These are phyloP conservation scores for Strigamia crassipes DNA, from an alignment of 2,888 invertebrate genomes.

Conservation along the genomic window DNA sequence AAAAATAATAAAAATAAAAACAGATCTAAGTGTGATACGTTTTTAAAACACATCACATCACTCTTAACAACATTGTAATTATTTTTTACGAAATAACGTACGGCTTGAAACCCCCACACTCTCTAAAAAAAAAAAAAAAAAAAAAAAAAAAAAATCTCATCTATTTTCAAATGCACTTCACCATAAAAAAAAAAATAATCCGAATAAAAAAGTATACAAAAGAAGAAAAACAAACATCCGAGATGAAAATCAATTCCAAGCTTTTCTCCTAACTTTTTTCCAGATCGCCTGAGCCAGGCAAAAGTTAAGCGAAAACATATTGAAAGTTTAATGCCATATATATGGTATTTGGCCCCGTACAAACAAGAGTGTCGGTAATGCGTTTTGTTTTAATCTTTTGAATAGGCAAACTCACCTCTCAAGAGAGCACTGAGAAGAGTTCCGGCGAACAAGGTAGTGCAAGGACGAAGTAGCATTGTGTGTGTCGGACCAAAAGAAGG, in stretches of 20 bases:
- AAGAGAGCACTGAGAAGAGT: slow-evolving; percentile 15
- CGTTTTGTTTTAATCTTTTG: background rate
- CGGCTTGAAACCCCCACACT: too few species aligned
- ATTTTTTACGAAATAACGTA: background rate
- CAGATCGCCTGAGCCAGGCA: background rate
- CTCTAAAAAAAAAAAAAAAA: background rate
- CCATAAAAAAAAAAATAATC: background rate
- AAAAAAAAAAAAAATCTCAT: background rate
- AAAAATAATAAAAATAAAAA: too few species aligned
- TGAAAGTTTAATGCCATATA: background rate
- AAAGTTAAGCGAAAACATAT: background rate
- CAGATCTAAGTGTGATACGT: too few species aligned
- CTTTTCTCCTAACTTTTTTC: background rate
- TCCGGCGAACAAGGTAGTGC: slow-evolving; percentile 38
- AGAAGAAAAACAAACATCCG: slow-evolving; percentile 14
- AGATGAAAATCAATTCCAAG: background rate
- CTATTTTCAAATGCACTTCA: background rate
- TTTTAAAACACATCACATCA: background rate
- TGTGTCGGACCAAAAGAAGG: slow-evolving; percentile 28
- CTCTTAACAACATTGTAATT: background rate
- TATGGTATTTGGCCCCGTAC: background rate
- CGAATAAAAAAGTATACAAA: background rate
- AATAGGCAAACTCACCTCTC: slow-evolving; percentile 10
- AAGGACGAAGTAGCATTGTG: slow-evolving; percentile 23
- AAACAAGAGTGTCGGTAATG: background rate